Base-by-base conservation (phyloP, 2,797 vertebrate species). In the Geotrypetes seraphini region DNA sequence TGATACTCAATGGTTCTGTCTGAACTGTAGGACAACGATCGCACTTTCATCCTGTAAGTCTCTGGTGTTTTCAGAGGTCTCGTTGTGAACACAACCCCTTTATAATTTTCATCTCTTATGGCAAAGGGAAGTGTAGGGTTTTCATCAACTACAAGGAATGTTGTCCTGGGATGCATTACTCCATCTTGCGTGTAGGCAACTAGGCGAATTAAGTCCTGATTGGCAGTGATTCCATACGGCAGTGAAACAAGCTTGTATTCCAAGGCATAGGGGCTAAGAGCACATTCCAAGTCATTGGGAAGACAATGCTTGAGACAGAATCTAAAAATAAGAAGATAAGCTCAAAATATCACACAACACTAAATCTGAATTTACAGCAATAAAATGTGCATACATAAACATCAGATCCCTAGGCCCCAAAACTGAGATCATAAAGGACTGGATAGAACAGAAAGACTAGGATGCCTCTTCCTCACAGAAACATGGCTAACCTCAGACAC, bases 241-340 rank as follows among this genome's bases (percentile, higher is more conserved):
- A 99, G 88, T 3, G 94, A 91, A 33, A 99, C 81, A 26, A 99
- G 74, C 62, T 97, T 98, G 77, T 99, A 99, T 59, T 97, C 92
- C 74, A 99, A 73, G 2, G 92, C 89, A 1, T 93, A 97, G 0
- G 88, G 88, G 50, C 91, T 97, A 45, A 85, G 78, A 2, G 90
- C 78, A 12, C 96, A 99, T 48, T 97, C 93, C 70, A 99, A 36
- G 57, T 97, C 90, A 0, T 96, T 98, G 26, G 85, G 78, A 0
- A 83, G 90, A 39, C 95, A 99, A 66, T 80, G 89, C 63, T 93
- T 98, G 55, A 98, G 69, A 54, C 96, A 98, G 70, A 95, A 97
- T 50, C 95, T 99, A 39, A 19, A 36, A 43, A 43, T 2, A 26
- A 46, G 14, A 6, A 35, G 48, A 47, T 51, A 16, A 4, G 29